Base-by-base conservation (phyloP, 2,113 vertebrate genomes). In the Hippoglossus stenolepis region DNA sequence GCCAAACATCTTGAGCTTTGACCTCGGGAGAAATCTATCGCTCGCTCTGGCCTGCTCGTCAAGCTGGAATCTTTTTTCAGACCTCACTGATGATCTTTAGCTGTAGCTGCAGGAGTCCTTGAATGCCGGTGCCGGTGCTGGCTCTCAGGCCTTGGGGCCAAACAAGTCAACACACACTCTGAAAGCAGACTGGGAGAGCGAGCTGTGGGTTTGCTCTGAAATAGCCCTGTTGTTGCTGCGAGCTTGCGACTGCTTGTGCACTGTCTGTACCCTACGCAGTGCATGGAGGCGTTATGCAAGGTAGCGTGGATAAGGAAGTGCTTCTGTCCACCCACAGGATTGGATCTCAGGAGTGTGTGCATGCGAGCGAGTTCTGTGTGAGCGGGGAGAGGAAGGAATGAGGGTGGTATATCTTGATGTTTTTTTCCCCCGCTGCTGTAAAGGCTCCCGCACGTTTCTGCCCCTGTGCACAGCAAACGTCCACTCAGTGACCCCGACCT, bases 261-360 rank as follows among this genome's bases (percentile, higher is more conserved):
- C 6, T 31, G 31, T 7, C 76, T 61, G 77, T 79, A 51, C 73
- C 63, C 70, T 70, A 77, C 54, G 51, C 85, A 78, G 57, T 60
- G 83, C 75, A 84, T 75, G 74, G 67, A 79, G 85, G 81, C 58
- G 75, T 89, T 87, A 89, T 82, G 82, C 86, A 87, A 88, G 87
- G 69, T 51, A 80, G 71, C 17, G 17, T 73, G 78, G 70, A 82
- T 74, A 60, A 83, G 76, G 68, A 83, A 85, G 75, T 76, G 72
- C n/a, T 59, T 86, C 63, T 74, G 84, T 85, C 87, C 89, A 85
- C 90, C 92, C 89, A 92, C 89, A 57, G 77, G 77, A 73, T 81
- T 5, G 64, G 61, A 75, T 70, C 57, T 83, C 60, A 17, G 56
- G 56, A 11, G 59, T 74, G 67, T 79, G 64, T 73, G 79, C 65